phyloP scores from a whole-genome alignment of 2,888 invertebrate genomes.

The Sinhomidia bicolor region DNA sequence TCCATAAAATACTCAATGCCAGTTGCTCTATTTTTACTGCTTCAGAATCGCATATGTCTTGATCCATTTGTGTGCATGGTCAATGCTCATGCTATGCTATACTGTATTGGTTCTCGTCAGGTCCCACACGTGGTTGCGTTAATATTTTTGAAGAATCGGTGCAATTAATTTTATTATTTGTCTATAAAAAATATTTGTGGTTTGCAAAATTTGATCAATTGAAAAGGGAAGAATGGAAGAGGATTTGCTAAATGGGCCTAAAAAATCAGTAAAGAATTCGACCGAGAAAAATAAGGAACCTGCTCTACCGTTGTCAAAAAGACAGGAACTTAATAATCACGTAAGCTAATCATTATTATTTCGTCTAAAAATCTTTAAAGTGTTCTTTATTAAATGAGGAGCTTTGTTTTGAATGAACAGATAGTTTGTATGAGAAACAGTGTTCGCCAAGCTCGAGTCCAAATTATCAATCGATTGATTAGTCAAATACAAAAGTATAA shows the following conservation, averaged over 20 bases:
- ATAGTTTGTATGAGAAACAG: slow-evolving; percentile 77
- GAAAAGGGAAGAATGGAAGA: slow-evolving; percentile 28
- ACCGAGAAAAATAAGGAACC: not conserved
- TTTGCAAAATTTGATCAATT: not conserved
- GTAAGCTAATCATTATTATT: slow-evolving; percentile 75
- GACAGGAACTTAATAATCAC: slow-evolving; percentile 79
- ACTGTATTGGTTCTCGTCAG: too few relatives aligned
- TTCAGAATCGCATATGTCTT: not conserved
- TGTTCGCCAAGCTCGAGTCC: slow-evolving; percentile 74
- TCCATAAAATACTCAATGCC: not conserved
- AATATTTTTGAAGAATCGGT: too few relatives aligned
- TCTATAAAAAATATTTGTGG: too few relatives aligned
- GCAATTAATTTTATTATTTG: too few relatives aligned
- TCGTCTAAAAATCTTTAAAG: too few relatives aligned
- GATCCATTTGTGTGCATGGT: not conserved
- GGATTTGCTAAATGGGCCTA: not conserved
- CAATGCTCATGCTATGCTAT: too few relatives aligned
- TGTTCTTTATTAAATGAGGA: not conserved
- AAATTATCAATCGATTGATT: slow-evolving; percentile 74
- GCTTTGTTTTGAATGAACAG: slow-evolving; percentile 55
- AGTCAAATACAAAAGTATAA: slow-evolving; percentile 72
- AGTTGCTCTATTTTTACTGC: not conserved
- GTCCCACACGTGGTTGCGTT: too few relatives aligned
- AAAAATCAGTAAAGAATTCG: not conserved
- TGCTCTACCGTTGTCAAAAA: slow-evolving; percentile 68